phyloP scores from a whole-genome alignment of 1,140 invertebrate genomes.

The Maniola jurtina region DNA sequence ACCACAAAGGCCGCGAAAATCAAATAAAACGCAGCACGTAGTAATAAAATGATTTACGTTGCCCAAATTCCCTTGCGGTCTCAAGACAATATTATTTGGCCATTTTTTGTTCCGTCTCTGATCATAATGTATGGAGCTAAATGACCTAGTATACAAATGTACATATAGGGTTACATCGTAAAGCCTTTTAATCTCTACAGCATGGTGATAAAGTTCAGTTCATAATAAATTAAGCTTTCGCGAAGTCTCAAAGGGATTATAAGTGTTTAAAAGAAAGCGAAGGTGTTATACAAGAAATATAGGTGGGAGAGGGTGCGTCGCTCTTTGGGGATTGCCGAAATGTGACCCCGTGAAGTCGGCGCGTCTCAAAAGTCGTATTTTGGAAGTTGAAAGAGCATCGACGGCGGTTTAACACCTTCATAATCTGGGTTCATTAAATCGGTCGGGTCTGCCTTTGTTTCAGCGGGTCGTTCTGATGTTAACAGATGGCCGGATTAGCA shows the following conservation, averaged over 20 bases:
- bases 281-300: constrained; percentile 40
- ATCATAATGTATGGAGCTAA: constrained; percentile 70
- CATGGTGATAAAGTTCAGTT: constrained; percentile 53
- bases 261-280: constrained; percentile 55
- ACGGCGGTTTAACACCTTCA: constrained; percentile 75
- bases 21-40: constrained; percentile 42
- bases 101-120: constrained; percentile 62
- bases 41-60: constrained; percentile 74
- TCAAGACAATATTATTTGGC: constrained; percentile 64
- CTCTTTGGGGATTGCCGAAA: constrained; percentile 73
- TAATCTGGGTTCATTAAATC: constrained; percentile 76
- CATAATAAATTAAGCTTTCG: constrained; percentile 35
- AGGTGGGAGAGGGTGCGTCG: constrained; percentile 48
- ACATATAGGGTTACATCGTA: constrained; percentile 35
- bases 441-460: constrained; percentile 71
- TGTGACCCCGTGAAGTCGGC: constrained; percentile 69
- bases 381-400: constrained; percentile 73
- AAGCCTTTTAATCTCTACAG: constrained; percentile 51
- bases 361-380: constrained; percentile 70
- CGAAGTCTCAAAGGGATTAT: constrained; percentile 51
- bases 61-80: constrained; percentile 61
- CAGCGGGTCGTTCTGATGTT: constrained; percentile 66
- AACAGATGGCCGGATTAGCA: constrained; percentile 73
- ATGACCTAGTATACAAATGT: constrained; percentile 43
- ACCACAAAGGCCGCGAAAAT: constrained; percentile 15